phyloP scores from a whole-genome alignment of 2,113 vertebrate genomes.

The Onychostoma macrolepis region DNA sequence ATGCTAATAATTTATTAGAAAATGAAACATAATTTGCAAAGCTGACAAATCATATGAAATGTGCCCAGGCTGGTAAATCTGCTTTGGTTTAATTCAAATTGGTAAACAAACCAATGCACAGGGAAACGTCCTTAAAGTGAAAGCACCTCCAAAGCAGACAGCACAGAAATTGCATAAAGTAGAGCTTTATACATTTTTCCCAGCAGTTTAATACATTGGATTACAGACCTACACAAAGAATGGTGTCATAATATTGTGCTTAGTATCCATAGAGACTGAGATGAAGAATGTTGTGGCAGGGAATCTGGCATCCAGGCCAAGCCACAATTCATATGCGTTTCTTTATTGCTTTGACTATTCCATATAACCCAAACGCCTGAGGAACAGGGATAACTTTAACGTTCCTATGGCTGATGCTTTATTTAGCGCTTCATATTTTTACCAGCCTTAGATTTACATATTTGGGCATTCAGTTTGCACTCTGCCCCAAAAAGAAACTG shows the following conservation, averaged over 20 bases:
- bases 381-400: not conserved
- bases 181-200: constrained; percentile 54
- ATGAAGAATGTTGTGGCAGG: constrained; percentile 60
- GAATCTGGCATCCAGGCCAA: constrained; percentile 53
- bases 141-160: constrained; percentile 30
- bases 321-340: constrained; percentile 59
- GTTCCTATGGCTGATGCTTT: not conserved
- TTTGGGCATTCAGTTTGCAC: not conserved
- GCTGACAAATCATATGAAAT: not conserved
- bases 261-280: constrained; percentile 66
- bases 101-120: not conserved
- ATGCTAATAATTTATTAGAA: not conserved
- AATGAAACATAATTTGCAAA: not conserved
- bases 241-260: constrained; percentile 71
- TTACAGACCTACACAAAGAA: constrained; percentile 52
- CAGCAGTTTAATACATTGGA: constrained; percentile 63
- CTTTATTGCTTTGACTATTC: constrained; percentile 50
- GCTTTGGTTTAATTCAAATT: constrained; percentile 1
- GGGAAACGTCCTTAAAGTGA: not conserved
- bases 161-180: constrained; percentile 29
- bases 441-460: not conserved
- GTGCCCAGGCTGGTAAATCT: constrained; percentile 30
- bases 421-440: not conserved
- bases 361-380: not conserved
- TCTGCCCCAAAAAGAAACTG: not conserved